Percentiles rank a stretch among this genome's conserved stretches.
Conservation (phyloP, 1,140 invertebrate species). For the Drosophila azteca region DNA sequence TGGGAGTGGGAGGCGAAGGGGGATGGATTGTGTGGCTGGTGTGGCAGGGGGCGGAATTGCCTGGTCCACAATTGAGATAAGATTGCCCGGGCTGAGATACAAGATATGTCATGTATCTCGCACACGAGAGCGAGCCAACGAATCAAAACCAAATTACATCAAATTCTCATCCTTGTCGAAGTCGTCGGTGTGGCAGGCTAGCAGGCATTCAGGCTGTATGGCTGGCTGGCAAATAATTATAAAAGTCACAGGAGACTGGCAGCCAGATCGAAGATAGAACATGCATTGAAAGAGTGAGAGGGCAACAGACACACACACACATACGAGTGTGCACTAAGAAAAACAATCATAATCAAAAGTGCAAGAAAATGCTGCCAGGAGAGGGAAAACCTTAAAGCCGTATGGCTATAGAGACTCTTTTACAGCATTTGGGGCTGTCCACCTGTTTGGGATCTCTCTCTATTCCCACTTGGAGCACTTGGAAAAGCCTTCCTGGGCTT, state of each 20-base stretch:
- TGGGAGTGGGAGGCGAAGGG: not conserved
- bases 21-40: conserved; percentile 4
- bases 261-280: conserved; percentile 77
- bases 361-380: too few species aligned
- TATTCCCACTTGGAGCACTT: not conserved
- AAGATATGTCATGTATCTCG: conserved; percentile 81
- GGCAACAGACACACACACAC: not conserved
- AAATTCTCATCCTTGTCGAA: conserved; percentile 58
- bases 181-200: not conserved
- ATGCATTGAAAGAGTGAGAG: conserved; percentile 55
- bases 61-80: conserved; percentile 80
- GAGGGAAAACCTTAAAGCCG: too few species aligned
- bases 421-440: too few species aligned
- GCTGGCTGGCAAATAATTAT: conserved; percentile 73
- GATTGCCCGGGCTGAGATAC: conserved; percentile 71
- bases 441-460: not conserved
- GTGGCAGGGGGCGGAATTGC: conserved; percentile 54
- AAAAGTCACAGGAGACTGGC: conserved; percentile 63
- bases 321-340: conserved; percentile 16
- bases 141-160: conserved; percentile 76
- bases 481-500: too few species aligned
- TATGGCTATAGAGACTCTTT: too few species aligned
- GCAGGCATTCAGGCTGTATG: not conserved
- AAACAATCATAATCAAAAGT: conserved; percentile 4
- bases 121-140: conserved; percentile 43